Evolutionary conservation across 2,888 invertebrate species (phyloP), one percentile per base, ranked within the genome.

Genomic region (Oxyteleia sp.): DNA sequence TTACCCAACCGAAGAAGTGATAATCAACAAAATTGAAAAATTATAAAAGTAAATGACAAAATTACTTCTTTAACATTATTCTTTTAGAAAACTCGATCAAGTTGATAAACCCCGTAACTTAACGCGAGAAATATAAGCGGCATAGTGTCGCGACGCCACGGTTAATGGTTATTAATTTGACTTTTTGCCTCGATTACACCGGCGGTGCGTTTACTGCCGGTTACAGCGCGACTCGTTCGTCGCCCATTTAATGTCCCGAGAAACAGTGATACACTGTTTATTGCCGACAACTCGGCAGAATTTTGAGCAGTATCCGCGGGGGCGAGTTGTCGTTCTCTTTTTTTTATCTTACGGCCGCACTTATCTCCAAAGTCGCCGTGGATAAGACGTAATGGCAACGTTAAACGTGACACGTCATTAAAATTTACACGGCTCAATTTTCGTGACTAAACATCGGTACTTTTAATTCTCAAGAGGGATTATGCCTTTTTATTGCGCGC

Each of bases 251-350:
- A 90, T 89, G 89, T 84, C 84, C 85, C 86, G 85, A 84, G 89
- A 87, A 90, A 91, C 87, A 87, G 88, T 91, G 89, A 91, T 91
- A 90, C 90, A 90, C 88, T 86, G 88, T 89, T 91, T 91, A 91
- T 91, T 88, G 88, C 90, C 87, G 80, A 86, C 86, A 86, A 78
- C 88, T 82, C 88, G 72, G 84, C 83, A 86, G 90, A 91, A 91
- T 91, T 90, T 89, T 88, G 87, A 91, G 71, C 86, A 90, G 89
- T 64, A 75, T 55, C 68, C 55, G 51, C 78, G 61, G 63, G 38
- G 72, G 59, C 72, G 23, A 49, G n/a, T n/a, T n/a, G n/a, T 38
- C 49, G 43, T 53, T 45, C 35, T 41, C 69, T 45, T 57, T 61
- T 78, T 80, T 85, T 85, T 86, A 84, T 85, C 86, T 84, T 68